These are phyloP conservation scores for Cerceris ruficornis DNA, from an alignment of 2,888 invertebrate species.

Conservation along the genomic window DNA sequence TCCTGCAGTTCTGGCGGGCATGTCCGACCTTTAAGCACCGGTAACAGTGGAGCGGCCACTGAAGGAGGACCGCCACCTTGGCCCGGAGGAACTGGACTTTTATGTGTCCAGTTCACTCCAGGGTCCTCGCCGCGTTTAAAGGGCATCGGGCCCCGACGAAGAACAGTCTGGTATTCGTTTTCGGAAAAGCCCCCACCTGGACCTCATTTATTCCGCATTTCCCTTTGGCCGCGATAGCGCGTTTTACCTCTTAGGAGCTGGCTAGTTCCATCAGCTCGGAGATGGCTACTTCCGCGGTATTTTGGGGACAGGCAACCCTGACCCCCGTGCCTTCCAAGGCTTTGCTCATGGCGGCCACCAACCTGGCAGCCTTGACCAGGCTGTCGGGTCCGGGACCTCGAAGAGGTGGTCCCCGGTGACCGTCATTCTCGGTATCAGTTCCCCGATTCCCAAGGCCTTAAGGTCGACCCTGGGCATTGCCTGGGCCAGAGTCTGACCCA, in stretches of 20 bases:
- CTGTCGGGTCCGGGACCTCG: not conserved
- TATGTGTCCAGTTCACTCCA: not conserved
- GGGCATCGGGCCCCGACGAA: not conserved
- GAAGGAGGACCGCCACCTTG: not conserved
- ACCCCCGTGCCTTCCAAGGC: not conserved
- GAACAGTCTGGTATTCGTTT: too few species aligned
- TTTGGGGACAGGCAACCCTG: not conserved
- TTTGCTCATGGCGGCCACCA: not conserved
- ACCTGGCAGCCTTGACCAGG: not conserved
- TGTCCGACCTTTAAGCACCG: not conserved
- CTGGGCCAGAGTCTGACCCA: too few species aligned
- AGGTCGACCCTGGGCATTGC: too few species aligned
- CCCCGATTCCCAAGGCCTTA: not conserved
- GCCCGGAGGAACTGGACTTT: not conserved
- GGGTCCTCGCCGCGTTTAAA: not conserved
- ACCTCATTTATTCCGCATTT: not conserved
- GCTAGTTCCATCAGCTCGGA: not conserved
- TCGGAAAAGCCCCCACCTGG: not conserved
- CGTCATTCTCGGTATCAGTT: not conserved
- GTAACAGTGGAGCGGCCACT: not conserved
- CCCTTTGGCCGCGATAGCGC: not conserved
- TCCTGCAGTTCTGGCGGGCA: not conserved
- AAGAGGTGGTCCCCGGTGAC: not conserved
- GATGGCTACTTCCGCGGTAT: not conserved
- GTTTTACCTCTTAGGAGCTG: not conserved